Conservation (phyloP, 2,888 invertebrate genomes). For the Amiota mariae region DNA sequence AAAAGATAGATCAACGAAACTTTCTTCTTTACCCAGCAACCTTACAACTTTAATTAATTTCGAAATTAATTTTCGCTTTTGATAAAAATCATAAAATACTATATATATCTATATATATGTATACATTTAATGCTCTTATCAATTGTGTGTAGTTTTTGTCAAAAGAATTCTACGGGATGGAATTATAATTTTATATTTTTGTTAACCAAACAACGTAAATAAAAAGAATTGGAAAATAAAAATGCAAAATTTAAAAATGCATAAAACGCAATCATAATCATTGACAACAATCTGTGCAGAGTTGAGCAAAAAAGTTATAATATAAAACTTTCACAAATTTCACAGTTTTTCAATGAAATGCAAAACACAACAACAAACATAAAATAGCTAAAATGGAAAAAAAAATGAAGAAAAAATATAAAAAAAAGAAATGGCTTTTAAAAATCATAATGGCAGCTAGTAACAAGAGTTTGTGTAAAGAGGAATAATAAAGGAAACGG, state of each 20-base stretch:
- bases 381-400: constrained; percentile 34
- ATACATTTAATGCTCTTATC: too few relatives aligned
- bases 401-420: constrained; percentile 33
- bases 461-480: constrained; percentile 69
- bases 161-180: too few relatives aligned
- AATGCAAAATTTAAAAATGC: constrained; percentile 55
- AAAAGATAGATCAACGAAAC: too few relatives aligned
- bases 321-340: constrained; percentile 61
- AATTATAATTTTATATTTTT: too few relatives aligned
- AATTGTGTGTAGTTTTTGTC: too few relatives aligned
- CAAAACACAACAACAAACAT: constrained; percentile 35
- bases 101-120: too few relatives aligned
- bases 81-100: too few relatives aligned
- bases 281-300: constrained; percentile 66
- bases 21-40: too few relatives aligned
- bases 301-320: constrained; percentile 65
- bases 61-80: too few relatives aligned
- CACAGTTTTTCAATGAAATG: constrained; percentile 68
- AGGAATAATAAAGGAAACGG: background rate
- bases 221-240: background rate
- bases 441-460: constrained; percentile 73
- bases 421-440: constrained; percentile 67
- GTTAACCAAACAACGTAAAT: background rate
- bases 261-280: constrained; percentile 70
- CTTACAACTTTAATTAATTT: too few relatives aligned